Evolutionary conservation across 2,888 invertebrate species (phyloP), one percentile per base, ranked within the genome.

Genomic region (Drosophila leonis): DNA sequence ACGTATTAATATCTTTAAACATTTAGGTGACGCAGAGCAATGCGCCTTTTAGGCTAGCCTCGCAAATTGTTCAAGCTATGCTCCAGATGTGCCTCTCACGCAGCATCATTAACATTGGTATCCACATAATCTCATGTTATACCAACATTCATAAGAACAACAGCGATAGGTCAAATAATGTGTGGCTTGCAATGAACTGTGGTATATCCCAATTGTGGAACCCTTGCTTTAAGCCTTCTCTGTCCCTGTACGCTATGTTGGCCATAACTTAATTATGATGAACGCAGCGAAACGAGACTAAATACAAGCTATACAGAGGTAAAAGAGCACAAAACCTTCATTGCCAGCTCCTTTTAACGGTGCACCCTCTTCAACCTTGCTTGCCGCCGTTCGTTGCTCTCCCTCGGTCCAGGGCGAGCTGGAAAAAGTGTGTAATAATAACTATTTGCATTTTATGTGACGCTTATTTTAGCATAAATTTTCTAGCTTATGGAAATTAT

Each of bases 401-500:
- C 13, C 27, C 31, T 46, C 33, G 29, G 63, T 67, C n/a, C 65
- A 48, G 56, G 70, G 7, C 55, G 37, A 77, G 73, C 56, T 54
- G 39, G 59, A 77, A 86, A 85, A 86, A 83, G 75, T 86, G 72
- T 86, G 84, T 86, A 83, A 86, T 86, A 86, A 82, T 86, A 84
- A 84, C 84, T 84, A 84, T 84, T 84, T 84, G 84, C 84, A 84
- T 84, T 86, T 84, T 84, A 84, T 84, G 84, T 77, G 80, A 74
- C 84, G 84, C 84, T 84, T 84, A 84, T 84, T 86, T 86, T 84
- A 86, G 86, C 84, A 84, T 84, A 84, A 83, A 84, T 82, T 84
- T 81, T 77, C 74, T 67, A 86, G 82, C 84, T 84, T 86, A 84
- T 83, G 84, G 76, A 84, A 84, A 84, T 83, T 84, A 80, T 84